A percentile compares a stretch with the other conserved stretches of the same genome.
These are phyloP conservation scores for Holothuria glaberrima DNA, from an alignment of 35 echinoderm and acorn worm species.

Conservation along the genomic window DNA sequence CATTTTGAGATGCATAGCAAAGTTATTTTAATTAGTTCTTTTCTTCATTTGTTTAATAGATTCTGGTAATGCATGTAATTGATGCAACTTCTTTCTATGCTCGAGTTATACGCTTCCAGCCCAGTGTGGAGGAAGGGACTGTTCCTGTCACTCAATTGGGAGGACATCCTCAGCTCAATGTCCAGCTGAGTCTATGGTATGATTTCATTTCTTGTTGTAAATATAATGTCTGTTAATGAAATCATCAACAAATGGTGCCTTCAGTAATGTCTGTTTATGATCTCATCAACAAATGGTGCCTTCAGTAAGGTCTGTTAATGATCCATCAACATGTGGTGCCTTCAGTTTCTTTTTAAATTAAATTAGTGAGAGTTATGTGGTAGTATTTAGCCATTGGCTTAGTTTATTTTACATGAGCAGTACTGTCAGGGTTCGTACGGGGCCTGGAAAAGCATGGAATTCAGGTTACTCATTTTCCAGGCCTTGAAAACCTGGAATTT, in stretches of 20 bases:
- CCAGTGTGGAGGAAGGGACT: constrained; percentile 46
- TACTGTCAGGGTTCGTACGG: too few species aligned
- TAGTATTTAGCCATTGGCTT: too few species aligned
- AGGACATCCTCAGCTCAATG: constrained; percentile 51
- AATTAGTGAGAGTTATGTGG: too few species aligned
- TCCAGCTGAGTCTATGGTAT: constrained; percentile 49
- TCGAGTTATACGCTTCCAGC: constrained; percentile 69
- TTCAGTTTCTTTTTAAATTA: background rate
- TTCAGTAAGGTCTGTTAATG: background rate
- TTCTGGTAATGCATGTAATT: constrained; percentile 75
- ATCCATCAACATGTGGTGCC: background rate
- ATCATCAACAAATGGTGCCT: background rate
- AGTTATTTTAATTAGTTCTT: background rate
- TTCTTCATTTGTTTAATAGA: constrained; percentile 41
- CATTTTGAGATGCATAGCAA: too few species aligned
- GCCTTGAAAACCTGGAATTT: too few species aligned
- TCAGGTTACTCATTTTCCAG: too few species aligned
- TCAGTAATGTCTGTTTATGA: too few species aligned
- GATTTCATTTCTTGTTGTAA: background rate
- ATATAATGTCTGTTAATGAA: background rate
- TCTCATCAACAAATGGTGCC: too few species aligned
- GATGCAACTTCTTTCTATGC: constrained; percentile 83
- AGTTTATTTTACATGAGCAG: too few species aligned
- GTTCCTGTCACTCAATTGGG: constrained; percentile 43
- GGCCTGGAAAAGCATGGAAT: too few species aligned